Evolutionary conservation across 2,888 invertebrate species (phyloP).

Genomic region (Physocephala rufipes): DNA sequence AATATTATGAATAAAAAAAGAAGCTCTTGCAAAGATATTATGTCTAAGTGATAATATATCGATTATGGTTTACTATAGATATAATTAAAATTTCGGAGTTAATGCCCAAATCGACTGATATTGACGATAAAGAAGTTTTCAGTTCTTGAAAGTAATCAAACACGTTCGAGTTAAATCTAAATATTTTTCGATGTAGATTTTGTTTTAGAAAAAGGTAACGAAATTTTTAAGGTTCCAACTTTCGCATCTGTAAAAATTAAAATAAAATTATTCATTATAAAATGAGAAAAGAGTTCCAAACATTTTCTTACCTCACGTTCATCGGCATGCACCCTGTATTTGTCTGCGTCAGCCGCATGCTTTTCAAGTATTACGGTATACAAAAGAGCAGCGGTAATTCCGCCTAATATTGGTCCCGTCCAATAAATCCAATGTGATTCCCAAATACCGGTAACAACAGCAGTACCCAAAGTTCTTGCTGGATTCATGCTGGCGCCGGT

Average conservation of each 20-base stretch:
- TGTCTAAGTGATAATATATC: too few species aligned
- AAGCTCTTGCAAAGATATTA: too few species aligned
- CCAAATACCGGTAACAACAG: slow-evolving; percentile 80
- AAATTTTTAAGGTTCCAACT: slow-evolving; percentile 50
- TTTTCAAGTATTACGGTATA: slow-evolving; percentile 69
- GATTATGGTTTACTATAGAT: too few species aligned
- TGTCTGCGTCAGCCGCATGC: slow-evolving; percentile 45
- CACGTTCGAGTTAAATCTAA: neutral
- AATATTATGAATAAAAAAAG: too few species aligned
- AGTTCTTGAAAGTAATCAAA: neutral
- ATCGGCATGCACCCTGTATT: slow-evolving; percentile 35
- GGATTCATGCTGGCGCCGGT: slow-evolving; percentile 95
- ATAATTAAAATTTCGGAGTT: too few species aligned
- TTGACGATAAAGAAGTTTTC: neutral
- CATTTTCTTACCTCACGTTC: slow-evolving; percentile 60
- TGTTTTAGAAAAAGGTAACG: neutral
- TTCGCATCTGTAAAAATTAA: slow-evolving; percentile 54
- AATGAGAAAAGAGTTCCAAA: slow-evolving; percentile 61
- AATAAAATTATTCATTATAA: slow-evolving; percentile 43
- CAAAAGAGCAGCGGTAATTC: slow-evolving; percentile 78
- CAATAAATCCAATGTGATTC: slow-evolving; percentile 89
- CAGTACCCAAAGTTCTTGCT: slow-evolving; percentile 87
- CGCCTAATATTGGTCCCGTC: slow-evolving; percentile 87
- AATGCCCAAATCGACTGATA: too few species aligned
- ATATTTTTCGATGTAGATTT: neutral